A percentile compares a stretch with the other conserved stretches of the same genome.
phyloP scores from a whole-genome alignment of 1,140 invertebrate species.

The Drosophila pectinifera region DNA sequence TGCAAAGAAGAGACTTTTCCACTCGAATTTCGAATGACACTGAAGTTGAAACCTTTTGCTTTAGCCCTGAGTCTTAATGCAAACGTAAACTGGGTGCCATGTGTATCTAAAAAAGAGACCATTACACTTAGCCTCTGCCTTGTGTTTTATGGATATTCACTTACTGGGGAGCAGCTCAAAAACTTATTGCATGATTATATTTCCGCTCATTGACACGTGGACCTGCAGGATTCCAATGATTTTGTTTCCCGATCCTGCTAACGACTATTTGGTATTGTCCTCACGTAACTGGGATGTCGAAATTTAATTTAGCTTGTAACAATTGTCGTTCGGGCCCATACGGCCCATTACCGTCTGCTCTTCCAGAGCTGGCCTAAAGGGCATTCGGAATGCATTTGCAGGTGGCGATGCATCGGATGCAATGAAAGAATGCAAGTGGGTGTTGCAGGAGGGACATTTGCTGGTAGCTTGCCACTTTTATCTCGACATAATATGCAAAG shows the following conservation, averaged over 20 bases:
- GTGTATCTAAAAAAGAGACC: background rate
- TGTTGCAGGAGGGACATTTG: constrained; percentile 30
- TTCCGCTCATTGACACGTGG: constrained; percentile 9
- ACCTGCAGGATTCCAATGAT: background rate
- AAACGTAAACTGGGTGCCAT: background rate
- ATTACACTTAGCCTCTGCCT: background rate
- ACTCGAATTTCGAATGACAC: background rate
- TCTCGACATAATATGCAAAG: constrained; percentile 48
- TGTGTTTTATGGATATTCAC: background rate
- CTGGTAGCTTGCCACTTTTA: constrained; percentile 40
- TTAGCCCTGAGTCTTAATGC: background rate
- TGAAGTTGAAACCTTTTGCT: background rate
- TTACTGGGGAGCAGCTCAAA: background rate
- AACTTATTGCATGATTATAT: background rate
- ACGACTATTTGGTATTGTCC: constrained; percentile 33
- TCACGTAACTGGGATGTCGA: constrained; percentile 56
- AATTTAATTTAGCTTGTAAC: constrained; percentile 68
- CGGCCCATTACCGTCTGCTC: background rate
- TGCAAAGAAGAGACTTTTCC: background rate
- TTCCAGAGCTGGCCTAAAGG: background rate
- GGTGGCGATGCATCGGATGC: background rate
- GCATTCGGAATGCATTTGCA: constrained; percentile 49
- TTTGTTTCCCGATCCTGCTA: background rate
- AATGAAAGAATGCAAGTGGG: background rate
- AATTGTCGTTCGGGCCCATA: constrained; percentile 50